Base-by-base conservation (phyloP, 2,888 invertebrate species). In the Macrosiphum euphorbiae region DNA sequence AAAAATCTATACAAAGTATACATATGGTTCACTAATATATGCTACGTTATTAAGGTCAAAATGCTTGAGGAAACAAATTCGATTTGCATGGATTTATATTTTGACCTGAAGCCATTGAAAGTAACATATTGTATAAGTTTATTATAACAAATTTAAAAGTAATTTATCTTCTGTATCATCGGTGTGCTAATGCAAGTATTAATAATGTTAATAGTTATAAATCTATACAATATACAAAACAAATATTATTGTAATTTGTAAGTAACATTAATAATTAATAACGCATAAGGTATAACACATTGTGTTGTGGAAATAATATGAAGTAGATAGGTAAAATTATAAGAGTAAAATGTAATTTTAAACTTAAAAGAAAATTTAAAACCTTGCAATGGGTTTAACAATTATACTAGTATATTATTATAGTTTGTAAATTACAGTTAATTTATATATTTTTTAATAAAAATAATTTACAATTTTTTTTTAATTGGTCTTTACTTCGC, bases 11-110 rank as follows among this genome's bases (percentile, higher is more conserved):
- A 86, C 20, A 87, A 50, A 87, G 44, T 50, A 50, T 89, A 89
- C 28, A 41, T 61, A 44, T 58, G 8, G 58, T 44, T 44, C 26
- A 85, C 44, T 85, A 52, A 44, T 92, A 50, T 35, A 87, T 50
- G 44, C 50, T 61, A 50, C 44, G 26, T 28, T 87, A 92, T 87
- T 92, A 92, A 92, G 92, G 92, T 92, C 92, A 92, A 87, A 87
- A 92, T 92, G 92, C 61, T 87, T 50, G 61, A 61, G 47, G 50
- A 61, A 92, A 47, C 61, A 61, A 92, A 87, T 92, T 92, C 47
- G 87, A 87, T 92, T 87, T 92, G n/a, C 58, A 61, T 85, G 47
- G 35, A 91, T 86, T 91, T 86, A 61, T 35, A 35, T 87, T 50
- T 61, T 44, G 61, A 61, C 58, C 47, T 11, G 87, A 92, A 87